Evolutionary conservation across 2,888 invertebrate species (phyloP), one percentile per base, ranked within the genome.

Genomic region (Torymus auratus): DNA sequence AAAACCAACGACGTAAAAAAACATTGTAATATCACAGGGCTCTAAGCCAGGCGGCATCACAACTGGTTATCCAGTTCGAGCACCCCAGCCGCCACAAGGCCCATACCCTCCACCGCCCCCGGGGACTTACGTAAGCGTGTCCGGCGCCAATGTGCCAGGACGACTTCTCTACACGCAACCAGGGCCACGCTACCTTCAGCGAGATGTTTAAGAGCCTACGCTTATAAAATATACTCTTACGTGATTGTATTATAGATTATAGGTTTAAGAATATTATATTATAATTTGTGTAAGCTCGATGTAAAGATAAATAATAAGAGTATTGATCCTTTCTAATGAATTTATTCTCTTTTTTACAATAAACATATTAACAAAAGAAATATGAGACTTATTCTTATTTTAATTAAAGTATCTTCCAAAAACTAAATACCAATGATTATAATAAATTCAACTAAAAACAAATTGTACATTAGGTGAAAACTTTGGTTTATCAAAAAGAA

Each of bases 41-140:
- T 91, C 94, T n/a, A 95, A 96, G 88, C 93, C 95, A 0, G 96
- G 96, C 81, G 95, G 96, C 86, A 96, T 97, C 82, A 95, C 96
- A 0, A 95, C 96, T 81, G 96, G 96, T 2, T 97, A 96, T 92
- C 96, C 96, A 0, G 95, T 96, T 1, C 93, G 96, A 83, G 87
- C 90, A 20, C 89, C 90, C 3, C 90, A 91, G 81, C 88, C 90
- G 13, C 89, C 89, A 4, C 87, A 88, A 14, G 87, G 85, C 15
- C 87, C 88, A 10, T 88, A 89, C 76, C 88, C 90, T 50, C 83
- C 85, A 14, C 85, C 85, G 7, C 85, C 85, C 10, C 88, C 89
- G 17, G 89, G 89, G 58, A 87, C 88, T 52, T 90, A 90, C 10
- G 90, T 90, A 10, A 89, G 85, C 55, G 87, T 89, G 11, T 84